Conservation (phyloP, 2,797 vertebrate genomes). For the Poecile montanus region DNA sequence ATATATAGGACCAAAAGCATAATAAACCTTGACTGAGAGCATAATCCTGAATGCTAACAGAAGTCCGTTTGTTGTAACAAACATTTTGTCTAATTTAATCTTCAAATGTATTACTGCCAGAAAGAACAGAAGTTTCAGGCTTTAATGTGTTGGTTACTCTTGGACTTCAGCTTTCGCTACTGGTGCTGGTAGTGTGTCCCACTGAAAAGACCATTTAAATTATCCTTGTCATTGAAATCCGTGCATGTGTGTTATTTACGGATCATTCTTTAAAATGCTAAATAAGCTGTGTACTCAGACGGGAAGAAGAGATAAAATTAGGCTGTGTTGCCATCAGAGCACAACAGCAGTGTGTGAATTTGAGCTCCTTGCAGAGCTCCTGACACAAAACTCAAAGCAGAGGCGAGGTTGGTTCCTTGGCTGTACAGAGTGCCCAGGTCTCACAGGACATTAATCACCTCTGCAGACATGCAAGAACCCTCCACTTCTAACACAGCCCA, state of each 20-base stretch:
- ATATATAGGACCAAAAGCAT: constrained; percentile 62
- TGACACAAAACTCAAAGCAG: not conserved
- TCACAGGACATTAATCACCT: not conserved
- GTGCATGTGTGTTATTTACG: constrained; percentile 1
- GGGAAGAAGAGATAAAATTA: not conserved
- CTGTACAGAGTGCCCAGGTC: not conserved
- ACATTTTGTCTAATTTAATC: constrained; percentile 78
- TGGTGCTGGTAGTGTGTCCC: constrained; percentile 48
- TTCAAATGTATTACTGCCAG: constrained; percentile 71
- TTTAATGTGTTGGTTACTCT: constrained; percentile 62
- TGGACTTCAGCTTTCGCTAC: constrained; percentile 63
- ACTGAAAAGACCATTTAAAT: constrained; percentile 68
- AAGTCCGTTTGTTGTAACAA: constrained; percentile 67
- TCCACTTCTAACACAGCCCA: not conserved
- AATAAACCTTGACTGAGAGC: constrained; percentile 62
- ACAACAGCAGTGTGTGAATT: not conserved
- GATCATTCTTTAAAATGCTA: constrained; percentile 36
- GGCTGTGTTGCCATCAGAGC: not conserved
- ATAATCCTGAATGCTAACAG: constrained; percentile 71
- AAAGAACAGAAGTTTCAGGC: constrained; percentile 69
- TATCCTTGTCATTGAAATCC: constrained; percentile 49
- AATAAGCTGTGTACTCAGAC: constrained; percentile 30
- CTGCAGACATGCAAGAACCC: not conserved
- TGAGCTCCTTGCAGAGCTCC: constrained; percentile 25
- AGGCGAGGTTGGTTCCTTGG: not conserved